Conservation (phyloP, 35 echinoderm and acorn worm species). For the Lytechinus variegatus region DNA sequence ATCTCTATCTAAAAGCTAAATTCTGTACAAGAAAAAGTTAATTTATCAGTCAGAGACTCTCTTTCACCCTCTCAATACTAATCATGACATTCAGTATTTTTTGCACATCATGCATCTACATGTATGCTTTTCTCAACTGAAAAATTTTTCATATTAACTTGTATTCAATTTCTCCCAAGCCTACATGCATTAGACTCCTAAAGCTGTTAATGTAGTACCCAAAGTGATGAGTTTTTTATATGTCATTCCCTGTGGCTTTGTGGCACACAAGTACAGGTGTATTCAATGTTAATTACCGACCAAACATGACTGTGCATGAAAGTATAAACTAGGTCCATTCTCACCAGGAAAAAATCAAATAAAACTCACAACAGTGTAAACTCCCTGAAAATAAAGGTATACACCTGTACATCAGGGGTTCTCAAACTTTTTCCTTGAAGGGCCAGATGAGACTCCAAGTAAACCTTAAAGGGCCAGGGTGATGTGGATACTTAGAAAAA, state of each 20-base stretch:
- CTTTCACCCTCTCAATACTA: background rate
- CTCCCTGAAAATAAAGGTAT: no score
- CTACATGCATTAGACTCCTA: background rate
- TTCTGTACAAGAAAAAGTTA: no score
- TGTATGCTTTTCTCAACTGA: background rate
- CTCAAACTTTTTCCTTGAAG: no score
- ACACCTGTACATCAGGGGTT: no score
- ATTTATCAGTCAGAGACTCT: background rate
- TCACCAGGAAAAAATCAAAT: no score
- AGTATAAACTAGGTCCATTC: background rate
- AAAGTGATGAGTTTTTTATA: background rate
- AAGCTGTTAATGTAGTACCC: background rate
- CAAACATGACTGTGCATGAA: background rate
- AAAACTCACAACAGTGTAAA: no score
- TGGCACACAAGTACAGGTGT: background rate
- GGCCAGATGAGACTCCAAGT: no score
- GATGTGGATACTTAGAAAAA: no score
- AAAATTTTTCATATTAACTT: background rate
- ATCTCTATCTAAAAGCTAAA: no score
- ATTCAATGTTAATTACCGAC: background rate
- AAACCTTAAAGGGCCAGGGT: no score
- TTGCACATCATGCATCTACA: background rate
- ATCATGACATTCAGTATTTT: background rate
- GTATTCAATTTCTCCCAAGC: background rate
- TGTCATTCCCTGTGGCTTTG: background rate